Base-by-base conservation (phyloP, 2,113 vertebrate species). In the Mystacornis crossleyi region DNA sequence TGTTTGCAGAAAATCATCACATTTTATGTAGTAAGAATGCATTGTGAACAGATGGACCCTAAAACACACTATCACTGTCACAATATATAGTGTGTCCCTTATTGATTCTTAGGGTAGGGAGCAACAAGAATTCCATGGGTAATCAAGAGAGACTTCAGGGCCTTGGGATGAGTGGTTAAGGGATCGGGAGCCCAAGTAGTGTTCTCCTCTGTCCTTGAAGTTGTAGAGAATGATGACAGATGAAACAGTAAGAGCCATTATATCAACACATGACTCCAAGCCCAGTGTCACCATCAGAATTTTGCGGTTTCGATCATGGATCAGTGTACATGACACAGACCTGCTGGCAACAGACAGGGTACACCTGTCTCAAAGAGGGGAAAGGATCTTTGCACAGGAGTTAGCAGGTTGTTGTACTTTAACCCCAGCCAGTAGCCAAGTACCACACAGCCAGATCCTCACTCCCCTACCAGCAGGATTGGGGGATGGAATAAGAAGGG, bases 291-390 rank as follows among this genome's bases (percentile, higher is more conserved):
- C 12, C 33, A 26, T 28, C 48, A 55, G 42, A 81, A 81, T 64
- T 74, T 69, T 38, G 61, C 0, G 0, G 4, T 36, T 86, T 91
- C 0, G 0, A 21, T 61, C 11, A 33, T 0, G 2, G 18, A 16
- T 42, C 12, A 14, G 18, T 91, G 81, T 55, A 26, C 20, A 16
- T 9, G 10, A 31, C 45, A 47, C 51, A 61, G 40, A 5, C 14
- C 47, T 81, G 31, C 31, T 69, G 54, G 6, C 19, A 48, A 42
- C 4, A 48, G 53, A 24, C 5, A 33, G 26, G 19, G 4, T n/a
- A 25, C 21, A 43, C 6, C 26, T 48, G 5, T 29, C 15, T 29
- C 18, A 60, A 33, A 61, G 18, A 0, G 3, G 9, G 21, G 11
- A 36, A 67, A 47, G 10, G 25, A 77, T 55, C 40, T 53, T 57